Conservation (phyloP, 2,888 invertebrate genomes). For the Neoaliturus tenellus region DNA sequence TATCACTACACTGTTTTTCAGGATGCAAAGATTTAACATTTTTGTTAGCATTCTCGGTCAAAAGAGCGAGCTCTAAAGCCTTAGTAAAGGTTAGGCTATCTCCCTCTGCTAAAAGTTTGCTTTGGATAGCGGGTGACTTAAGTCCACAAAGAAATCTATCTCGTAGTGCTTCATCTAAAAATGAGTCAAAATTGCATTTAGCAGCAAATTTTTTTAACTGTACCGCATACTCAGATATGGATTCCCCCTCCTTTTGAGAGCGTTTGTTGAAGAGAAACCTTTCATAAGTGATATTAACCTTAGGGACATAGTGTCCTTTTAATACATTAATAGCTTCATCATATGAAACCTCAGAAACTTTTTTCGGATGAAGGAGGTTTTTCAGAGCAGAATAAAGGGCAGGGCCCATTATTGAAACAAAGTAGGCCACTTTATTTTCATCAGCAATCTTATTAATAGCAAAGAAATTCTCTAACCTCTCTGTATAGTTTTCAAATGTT, state of each 20-base stretch:
- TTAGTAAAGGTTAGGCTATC: not conserved
- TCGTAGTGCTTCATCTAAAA: not conserved
- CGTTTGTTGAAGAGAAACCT: not conserved
- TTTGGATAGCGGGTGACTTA: not conserved
- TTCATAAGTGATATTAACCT: not conserved
- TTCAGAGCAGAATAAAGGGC: slow-evolving; percentile 53
- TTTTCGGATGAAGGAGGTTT: slow-evolving; percentile 49
- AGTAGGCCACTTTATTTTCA: slow-evolving; percentile 46
- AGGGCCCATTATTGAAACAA: slow-evolving; percentile 51
- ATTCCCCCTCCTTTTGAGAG: not conserved
- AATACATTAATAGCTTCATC: not conserved
- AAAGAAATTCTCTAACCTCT: slow-evolving; percentile 32
- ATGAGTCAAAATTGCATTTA: not conserved
- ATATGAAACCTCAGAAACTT: not conserved
- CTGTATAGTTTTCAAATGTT: slow-evolving; percentile 18
- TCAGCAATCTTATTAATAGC: slow-evolving; percentile 37
- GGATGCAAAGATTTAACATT: not conserved
- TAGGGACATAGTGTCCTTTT: not conserved
- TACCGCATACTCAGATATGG: not conserved
- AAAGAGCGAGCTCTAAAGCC: not conserved
- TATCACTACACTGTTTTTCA: not conserved
- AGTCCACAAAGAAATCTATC: not conserved
- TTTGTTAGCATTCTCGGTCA: slow-evolving; percentile 8
- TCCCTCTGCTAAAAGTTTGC: slow-evolving; percentile 1
- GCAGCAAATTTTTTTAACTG: not conserved